Base-by-base conservation (phyloP, 1,140 invertebrate genomes). In the Psix sp. region DNA sequence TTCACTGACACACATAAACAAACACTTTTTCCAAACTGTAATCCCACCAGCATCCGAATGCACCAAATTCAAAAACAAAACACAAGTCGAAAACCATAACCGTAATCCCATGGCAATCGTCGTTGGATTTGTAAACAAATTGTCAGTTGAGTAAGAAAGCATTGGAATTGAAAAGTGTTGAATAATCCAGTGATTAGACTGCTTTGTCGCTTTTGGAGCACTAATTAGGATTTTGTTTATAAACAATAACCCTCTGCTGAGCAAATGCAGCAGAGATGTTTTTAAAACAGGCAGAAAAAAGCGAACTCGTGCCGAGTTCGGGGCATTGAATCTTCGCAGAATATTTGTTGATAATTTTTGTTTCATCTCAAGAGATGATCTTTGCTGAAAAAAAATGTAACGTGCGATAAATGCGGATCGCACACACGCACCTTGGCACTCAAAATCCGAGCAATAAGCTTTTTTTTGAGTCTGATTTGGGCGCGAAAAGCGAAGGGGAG, bases 371-470 rank as follows among this genome's bases (percentile, higher is more conserved):
- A 29, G 6, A 29, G 2, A 29, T 3, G 26, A 29, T 2, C 7
- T 29, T 3, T 29, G 2, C 26, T 18, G 36, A 48, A 59, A 35
- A 62, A 33, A 51, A 35, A 17, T 46, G 17, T 62, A 62, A 51
- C 31, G 24, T 18, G 18, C 33, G 9, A 39, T 17, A 26, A 38
- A 6, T 29, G 6, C 13, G 26, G 26, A n/a, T 3, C 29, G 43
- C 6, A 14, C 46, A 62, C 57, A 62, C 59, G 39, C 46, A 62
- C 59, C 59, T 62, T 15, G 15, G 46, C 26, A 43, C 38, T 35
- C n/a, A 43, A 62, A 43, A 21, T 62, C 1, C 51, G 20, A 38
- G 45, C 42, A 20, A 35, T 16, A 20, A 5, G 38, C 17, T n/a
- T n/a, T n/a, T 63, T 43, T 52, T 51, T 26, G n/a, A 21, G 46